These are phyloP conservation scores for Drosophila ohnishii DNA, from an alignment of 1,140 invertebrate genomes.

Conservation along the genomic window DNA sequence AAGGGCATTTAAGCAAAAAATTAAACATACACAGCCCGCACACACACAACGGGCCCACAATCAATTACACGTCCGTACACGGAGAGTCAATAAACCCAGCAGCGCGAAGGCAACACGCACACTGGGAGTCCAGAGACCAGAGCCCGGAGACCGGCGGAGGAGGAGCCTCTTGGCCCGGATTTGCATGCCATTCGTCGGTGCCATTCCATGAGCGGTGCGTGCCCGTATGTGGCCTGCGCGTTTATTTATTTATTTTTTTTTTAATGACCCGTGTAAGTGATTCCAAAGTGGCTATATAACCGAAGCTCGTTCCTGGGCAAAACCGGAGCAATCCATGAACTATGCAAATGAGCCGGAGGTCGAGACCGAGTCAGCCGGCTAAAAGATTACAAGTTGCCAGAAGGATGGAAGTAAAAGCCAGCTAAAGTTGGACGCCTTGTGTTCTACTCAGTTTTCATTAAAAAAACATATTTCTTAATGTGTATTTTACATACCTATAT, in stretches of 20 bases:
- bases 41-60: slow-evolving; percentile 7
- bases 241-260: slow-evolving; percentile 15
- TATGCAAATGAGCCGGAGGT: slow-evolving; percentile 17
- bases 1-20: slow-evolving; percentile 55
- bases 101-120: slow-evolving; percentile 41
- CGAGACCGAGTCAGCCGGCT: background rate
- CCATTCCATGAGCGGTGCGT: slow-evolving; percentile 14
- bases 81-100: slow-evolving; percentile 68
- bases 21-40: slow-evolving; percentile 1
- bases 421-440: background rate
- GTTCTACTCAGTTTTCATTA: background rate
- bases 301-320: slow-evolving; percentile 3
- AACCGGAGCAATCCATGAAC: slow-evolving; percentile 17
- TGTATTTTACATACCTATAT: background rate
- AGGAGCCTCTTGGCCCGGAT: slow-evolving; percentile 17
- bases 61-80: slow-evolving; percentile 25
- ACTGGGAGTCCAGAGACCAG: slow-evolving; percentile 4
- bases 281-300: slow-evolving; percentile 65
- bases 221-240: slow-evolving; percentile 39
- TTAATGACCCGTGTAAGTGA: slow-evolving; percentile 53
- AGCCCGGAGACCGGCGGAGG: background rate
- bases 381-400: slow-evolving; percentile 7
- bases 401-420: background rate
- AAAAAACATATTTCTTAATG: slow-evolving; percentile 1
- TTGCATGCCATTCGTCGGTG: slow-evolving; percentile 35